Evolutionary conservation across 2,797 vertebrate genomes (phyloP), one percentile per base, ranked within the genome.

Genomic region (Thunnus albacares): DNA sequence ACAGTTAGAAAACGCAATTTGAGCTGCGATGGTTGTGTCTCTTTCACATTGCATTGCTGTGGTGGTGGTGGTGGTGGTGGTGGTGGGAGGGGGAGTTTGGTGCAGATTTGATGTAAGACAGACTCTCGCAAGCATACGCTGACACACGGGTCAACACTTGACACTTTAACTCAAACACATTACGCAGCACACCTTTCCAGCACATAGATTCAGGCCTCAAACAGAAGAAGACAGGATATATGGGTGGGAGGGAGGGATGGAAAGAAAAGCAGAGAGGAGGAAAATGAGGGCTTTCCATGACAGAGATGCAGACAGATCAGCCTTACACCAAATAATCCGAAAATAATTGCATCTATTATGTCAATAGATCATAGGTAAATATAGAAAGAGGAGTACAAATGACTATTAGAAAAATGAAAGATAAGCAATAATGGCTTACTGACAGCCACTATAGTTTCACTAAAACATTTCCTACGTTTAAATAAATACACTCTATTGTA

Each of bases 31-130:
- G 60, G 64, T 26, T 60, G 28, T 18, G 63, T 72, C 43, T 79
- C 74, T 41, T 83, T 79, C 65, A 73, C 56, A 55, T 24, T 24
- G 47, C 45, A 1, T 43, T 63, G 53, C 77, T 58, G 62, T 28
- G 17, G 6, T 33, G 28, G 28, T 30, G 28, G 28, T 30, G 28
- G 28, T 30, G 18, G 33, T 15, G 28, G 15, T 14, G 18, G 11
- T 35, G 20, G n/a, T 24, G n/a, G 26, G 69, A 13, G 17, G 45
- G 80, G 22, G 51, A 24, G 59, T 35, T 53, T 3, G 6, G 35
- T 57, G 43, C 47, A 53, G 49, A 56, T 77, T 67, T 87, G 87
- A 93, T 71, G 83, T 8, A 63, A 87, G 52, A 53, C 89, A 92
- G 91, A 90, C 75, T 26, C 35, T 14, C 51, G 64, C n/a, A 47